These are phyloP conservation scores for Aphis gossypii DNA, from an alignment of 1,140 invertebrate species.

Conservation along the genomic window DNA sequence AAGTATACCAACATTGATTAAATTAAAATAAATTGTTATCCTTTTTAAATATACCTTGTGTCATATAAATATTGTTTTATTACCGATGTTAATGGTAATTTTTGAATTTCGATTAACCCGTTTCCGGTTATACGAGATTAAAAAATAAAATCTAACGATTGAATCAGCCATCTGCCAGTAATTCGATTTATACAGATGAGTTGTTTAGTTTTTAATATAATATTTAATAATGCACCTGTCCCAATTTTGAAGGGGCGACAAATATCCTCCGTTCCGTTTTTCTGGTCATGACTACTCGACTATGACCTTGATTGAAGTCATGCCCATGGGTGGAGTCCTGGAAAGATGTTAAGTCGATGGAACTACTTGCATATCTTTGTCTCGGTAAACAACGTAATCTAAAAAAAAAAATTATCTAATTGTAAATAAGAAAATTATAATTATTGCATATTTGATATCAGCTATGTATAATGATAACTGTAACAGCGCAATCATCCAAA, in stretches of 20 bases:
- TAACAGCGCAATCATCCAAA: background rate
- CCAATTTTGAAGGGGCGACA: conserved; percentile 58
- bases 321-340: conserved; percentile 61
- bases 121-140: background rate
- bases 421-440: background rate
- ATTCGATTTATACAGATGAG: background rate
- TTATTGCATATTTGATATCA: background rate
- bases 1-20: background rate
- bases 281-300: conserved; percentile 61
- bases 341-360: conserved; percentile 61
- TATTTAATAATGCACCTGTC: conserved; percentile 59
- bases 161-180: background rate
- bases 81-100: background rate
- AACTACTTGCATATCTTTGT: conserved; percentile 54
- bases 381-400: conserved; percentile 36
- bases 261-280: conserved; percentile 62
- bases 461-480: background rate
- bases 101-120: background rate
- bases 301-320: conserved; percentile 61
- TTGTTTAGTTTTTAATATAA: conserved; percentile 11
- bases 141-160: background rate
- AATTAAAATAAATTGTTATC: background rate
- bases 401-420: background rate
- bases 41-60: background rate
- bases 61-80: background rate